Evolutionary conservation across 2,888 invertebrate genomes (phyloP).

Genomic region (Platynereis dumerilii): DNA sequence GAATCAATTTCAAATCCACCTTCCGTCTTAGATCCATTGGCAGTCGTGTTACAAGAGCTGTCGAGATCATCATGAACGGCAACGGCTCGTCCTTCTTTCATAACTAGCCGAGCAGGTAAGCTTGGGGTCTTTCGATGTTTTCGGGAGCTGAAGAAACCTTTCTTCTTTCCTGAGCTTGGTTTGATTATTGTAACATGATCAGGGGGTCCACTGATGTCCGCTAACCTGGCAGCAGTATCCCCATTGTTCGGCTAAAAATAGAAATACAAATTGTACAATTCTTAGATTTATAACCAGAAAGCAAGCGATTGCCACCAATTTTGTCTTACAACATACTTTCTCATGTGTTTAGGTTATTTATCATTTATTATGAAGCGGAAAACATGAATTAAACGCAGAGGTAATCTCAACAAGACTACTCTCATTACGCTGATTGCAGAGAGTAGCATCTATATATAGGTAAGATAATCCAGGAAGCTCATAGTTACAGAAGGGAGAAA

Average conservation of each 20-base stretch:
- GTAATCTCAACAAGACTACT: no score
- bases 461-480: no score
- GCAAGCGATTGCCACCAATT: no score
- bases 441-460: no score
- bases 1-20: background rate
- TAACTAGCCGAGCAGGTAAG: slow-evolving; percentile 36
- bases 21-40: background rate
- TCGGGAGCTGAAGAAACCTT: slow-evolving; percentile 26
- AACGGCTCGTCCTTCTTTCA: background rate
- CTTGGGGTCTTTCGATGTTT: slow-evolving; percentile 37
- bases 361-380: no score
- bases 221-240: slow-evolving; percentile 33
- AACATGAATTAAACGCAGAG: no score
- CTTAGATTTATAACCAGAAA: no score
- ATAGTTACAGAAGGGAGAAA: no score
- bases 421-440: no score
- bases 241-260: background rate
- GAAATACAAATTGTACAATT: background rate
- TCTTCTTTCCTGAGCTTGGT: slow-evolving; percentile 22
- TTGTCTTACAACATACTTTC: no score
- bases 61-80: background rate
- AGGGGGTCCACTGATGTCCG: slow-evolving; percentile 12
- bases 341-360: no score
- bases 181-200: background rate
- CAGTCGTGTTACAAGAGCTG: slow-evolving; percentile 7